phyloP scores from a whole-genome alignment of 2,888 invertebrate species.

The Hetaerina titia region DNA sequence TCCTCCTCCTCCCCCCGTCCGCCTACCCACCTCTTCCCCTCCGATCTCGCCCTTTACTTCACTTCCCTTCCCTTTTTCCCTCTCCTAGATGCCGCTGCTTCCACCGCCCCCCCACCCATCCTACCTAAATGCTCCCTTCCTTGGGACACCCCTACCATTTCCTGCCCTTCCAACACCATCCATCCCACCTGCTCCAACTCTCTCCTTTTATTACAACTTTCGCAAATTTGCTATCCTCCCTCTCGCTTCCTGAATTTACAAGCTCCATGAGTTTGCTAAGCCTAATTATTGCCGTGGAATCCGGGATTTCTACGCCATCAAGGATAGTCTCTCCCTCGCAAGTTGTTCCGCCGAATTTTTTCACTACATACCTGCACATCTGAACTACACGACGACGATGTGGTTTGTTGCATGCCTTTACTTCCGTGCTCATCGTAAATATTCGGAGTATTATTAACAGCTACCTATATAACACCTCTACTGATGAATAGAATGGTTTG shows the following conservation, averaged over 20 bases:
- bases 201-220: background rate
- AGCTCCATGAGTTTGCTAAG: background rate
- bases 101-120: background rate
- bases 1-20: background rate
- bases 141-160: background rate
- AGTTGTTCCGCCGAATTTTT: background rate
- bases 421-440: too few relatives aligned
- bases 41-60: background rate
- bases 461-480: too few relatives aligned
- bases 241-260: conserved; percentile 1
- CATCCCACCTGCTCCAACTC: background rate
- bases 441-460: too few relatives aligned
- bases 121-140: background rate
- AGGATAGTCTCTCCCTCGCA: background rate
- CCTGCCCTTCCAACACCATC: background rate
- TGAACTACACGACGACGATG: background rate
- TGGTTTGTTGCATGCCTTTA: too few relatives aligned
- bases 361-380: background rate
- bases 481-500: too few relatives aligned
- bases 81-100: background rate
- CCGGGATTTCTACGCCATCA: background rate
- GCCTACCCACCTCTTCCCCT: background rate
- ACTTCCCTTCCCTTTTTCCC: background rate
- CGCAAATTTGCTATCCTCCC: background rate
- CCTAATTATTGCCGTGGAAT: background rate